Base-by-base conservation (phyloP, 1,140 invertebrate genomes). In the Drosophila tristis region DNA sequence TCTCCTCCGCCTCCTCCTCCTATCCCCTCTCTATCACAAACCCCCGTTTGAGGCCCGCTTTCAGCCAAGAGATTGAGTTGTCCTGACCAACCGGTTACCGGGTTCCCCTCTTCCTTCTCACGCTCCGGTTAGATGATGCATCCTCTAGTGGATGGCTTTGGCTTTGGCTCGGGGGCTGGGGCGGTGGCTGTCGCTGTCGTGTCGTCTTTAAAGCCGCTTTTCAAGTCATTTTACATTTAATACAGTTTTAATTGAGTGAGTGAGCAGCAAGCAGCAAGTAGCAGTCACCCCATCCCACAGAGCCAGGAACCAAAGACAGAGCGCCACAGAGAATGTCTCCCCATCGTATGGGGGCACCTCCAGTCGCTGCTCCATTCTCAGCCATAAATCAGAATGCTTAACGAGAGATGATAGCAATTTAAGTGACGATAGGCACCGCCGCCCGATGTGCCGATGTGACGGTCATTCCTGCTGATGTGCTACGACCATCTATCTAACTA, bases 221-320 rank as follows among this genome's bases (percentile, higher is more conserved):
- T 66, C 76, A 87, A 82, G 71, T 63, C 82, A 89, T 73, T 87
- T 87, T 72, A 81, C 70, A 89, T 87, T 89, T 87, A 87, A 87
- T 87, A 87, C 79, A 89, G 82, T 89, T 87, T 87, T 87, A 87
- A 87, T 87, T 87, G 82, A 85, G 56, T 75, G 73, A 72, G 47
- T 65, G 54, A 57, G 43, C 42, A 66, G 39, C 44, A 23, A 16
- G 42, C 48, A 43, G 15, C 29, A 2, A 31, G 45, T 43, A 56
- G 56, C 31, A 23, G 16, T 7, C 15, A 47, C 7, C 44, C 44
- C 44, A 45, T 53, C 15, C 29, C 29, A 8, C 9, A 58, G 56
- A n/a, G 26, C 25, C 25, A 31, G 26, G 1, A 20, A 20, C 43
- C 6, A n/a, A 11, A 56, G 25, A 5, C 11, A 20, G 23, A 25